Evolutionary conservation across 2,888 invertebrate species (phyloP).

Genomic region (Lacanobia oleracea): DNA sequence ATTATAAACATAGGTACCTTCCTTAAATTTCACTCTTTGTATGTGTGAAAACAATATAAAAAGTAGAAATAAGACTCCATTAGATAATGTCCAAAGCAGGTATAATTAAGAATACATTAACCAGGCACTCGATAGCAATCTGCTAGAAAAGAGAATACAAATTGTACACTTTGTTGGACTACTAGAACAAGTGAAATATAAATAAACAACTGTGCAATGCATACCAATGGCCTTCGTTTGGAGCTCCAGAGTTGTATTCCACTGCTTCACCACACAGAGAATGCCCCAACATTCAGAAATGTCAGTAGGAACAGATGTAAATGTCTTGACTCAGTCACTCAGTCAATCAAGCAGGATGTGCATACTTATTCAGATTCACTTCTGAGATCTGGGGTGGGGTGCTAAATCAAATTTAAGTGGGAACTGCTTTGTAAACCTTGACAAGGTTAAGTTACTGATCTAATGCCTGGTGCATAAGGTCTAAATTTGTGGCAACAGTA

Average conservation of each 20-base stretch:
- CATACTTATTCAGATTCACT: conserved; percentile 57
- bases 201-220: conserved; percentile 2
- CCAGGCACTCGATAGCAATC: not conserved
- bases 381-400: conserved; percentile 50
- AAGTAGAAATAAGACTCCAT: not conserved
- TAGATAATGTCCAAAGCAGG: not conserved
- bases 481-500: not conserved
- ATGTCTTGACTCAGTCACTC: conserved; percentile 42
- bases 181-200: not conserved
- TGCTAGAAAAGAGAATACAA: not conserved
- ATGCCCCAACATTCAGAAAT: conserved; percentile 27
- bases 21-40: too few relatives aligned
- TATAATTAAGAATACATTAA: conserved; percentile 9
- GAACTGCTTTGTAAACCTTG: conserved; percentile 52
- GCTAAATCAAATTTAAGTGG: conserved; percentile 58
- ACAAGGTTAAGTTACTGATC: conserved; percentile 8
- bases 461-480: not conserved
- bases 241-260: not conserved
- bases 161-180: not conserved
- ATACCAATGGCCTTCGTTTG: conserved; percentile 18
- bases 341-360: conserved; percentile 56
- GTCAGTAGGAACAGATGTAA: conserved; percentile 45
- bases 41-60: too few relatives aligned
- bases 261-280: conserved; percentile 18
- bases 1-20: too few relatives aligned